Base-by-base conservation (phyloP, 2,888 invertebrate genomes). In the Ophion ellenae region DNA sequence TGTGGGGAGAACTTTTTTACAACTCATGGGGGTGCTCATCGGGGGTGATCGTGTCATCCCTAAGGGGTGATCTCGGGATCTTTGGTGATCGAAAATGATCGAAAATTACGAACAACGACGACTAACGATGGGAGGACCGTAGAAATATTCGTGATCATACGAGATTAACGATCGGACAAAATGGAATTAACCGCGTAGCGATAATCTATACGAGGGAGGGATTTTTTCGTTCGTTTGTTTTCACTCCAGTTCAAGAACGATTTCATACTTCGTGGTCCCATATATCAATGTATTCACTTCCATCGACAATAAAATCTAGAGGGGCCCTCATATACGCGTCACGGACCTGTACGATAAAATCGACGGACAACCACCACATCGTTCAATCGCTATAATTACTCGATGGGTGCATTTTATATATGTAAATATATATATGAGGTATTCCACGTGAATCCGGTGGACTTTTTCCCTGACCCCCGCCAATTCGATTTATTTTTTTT, bases 251-350 rank as follows among this genome's bases (percentile, higher is more conserved):
- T 66, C 40, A 70, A 66, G 45, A 79, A 47, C 66, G 76, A 77
- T 71, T 82, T 66, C 47, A 24, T 63, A 69, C 87, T 90, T 89
- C 87, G 89, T 91, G 92, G 92, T 91, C 91, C 91, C 91, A 89
- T 90, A 9, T 70, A 53, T 90, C 88, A 88, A 90, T 81, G 88
- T 89, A 83, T 66, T 84, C 53, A 73, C 45, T 66, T 77, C 59
- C 63, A 74, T 63, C 36, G 66, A 66, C 66, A 66, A 66, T 28
- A 74, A 53, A 71, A 71, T 71, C 57, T 71, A 57, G 57, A 47
- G 6, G 71, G 63, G 63, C 40, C 75, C 63, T 63, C 28, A 28
- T 28, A 20, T 11, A 17, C 28, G 45, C 2, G 28, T 63, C 10
- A 36, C 66, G 36, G 10, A 64, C 32, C 32, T n/a, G 4, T 53